Evolutionary conservation across 2,113 vertebrate species (phyloP).

Genomic region (Pachyramphus minor): DNA sequence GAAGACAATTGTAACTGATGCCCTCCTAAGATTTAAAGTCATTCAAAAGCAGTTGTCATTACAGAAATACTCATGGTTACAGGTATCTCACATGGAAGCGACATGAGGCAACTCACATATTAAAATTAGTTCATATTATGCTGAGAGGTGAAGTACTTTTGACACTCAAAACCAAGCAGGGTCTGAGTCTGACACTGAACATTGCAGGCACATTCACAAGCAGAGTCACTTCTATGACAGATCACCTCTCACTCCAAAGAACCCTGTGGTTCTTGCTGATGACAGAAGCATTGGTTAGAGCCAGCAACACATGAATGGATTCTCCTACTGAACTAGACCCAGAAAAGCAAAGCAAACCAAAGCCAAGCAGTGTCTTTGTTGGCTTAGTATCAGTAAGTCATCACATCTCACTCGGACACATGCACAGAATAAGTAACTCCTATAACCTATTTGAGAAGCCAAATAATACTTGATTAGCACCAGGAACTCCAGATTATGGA

Average conservation of each 20-base stretch:
- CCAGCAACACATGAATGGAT: accelerated
- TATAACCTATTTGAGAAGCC: background rate
- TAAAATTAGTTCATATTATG: background rate
- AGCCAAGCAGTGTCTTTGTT: background rate
- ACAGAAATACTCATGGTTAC: background rate
- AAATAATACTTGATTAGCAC: background rate
- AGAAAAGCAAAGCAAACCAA: background rate
- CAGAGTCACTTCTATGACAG: background rate
- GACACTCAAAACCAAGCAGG: background rate
- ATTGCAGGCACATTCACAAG: background rate
- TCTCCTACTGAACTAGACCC: background rate
- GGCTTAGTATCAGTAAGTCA: background rate
- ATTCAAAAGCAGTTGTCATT: background rate
- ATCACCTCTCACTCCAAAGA: background rate
- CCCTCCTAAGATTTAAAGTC: background rate
- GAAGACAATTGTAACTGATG: accelerated
- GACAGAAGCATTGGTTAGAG: background rate
- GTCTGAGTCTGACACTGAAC: background rate
- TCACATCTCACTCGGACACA: background rate
- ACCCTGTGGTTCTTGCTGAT: background rate
- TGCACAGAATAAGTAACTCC: accelerated
- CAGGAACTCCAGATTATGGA: background rate
- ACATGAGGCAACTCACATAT: accelerated
- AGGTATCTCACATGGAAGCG: background rate
- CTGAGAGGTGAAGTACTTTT: background rate